Percentiles rank a stretch among this genome's conserved stretches.
Conservation (phyloP, 2,888 invertebrate species). For the Drosophila pullipes region DNA sequence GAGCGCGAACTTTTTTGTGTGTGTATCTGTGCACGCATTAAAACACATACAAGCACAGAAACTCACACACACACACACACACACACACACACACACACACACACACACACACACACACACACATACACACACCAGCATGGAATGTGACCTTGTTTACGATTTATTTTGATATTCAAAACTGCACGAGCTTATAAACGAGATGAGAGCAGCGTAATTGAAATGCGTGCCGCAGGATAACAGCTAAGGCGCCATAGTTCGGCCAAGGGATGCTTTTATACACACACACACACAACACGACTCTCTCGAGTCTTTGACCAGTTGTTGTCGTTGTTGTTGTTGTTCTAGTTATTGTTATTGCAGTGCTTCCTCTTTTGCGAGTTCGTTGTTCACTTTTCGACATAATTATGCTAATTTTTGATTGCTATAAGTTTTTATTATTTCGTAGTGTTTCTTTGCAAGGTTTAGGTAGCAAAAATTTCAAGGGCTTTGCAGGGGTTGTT, state of each 20-base stretch:
- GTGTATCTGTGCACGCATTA: conserved; percentile 49
- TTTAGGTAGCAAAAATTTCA: conserved; percentile 37
- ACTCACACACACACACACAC: conserved; percentile 30
- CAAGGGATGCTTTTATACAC: conserved; percentile 49
- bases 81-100: conserved; percentile 43
- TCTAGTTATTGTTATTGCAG: conserved; percentile 30
- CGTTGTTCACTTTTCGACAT: conserved; percentile 55
- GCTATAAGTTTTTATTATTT: conserved; percentile 43
- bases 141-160: conserved; percentile 79
- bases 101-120: conserved; percentile 35
- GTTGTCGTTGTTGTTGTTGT: conserved; percentile 27
- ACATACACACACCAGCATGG: conserved; percentile 40
- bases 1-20: conserved; percentile 41
- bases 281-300: not conserved
- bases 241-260: conserved; percentile 31
- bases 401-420: conserved; percentile 62
- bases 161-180: conserved; percentile 79
- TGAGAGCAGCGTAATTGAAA: conserved; percentile 56
- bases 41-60: conserved; percentile 5
- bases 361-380: conserved; percentile 24
- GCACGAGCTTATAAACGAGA: conserved; percentile 57
- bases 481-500: conserved; percentile 48
- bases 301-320: conserved; percentile 39
- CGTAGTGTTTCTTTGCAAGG: conserved; percentile 16
- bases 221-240: conserved; percentile 60